Base-by-base conservation (phyloP, 2,797 vertebrate genomes). In the Amblyopsis hoosieri region DNA sequence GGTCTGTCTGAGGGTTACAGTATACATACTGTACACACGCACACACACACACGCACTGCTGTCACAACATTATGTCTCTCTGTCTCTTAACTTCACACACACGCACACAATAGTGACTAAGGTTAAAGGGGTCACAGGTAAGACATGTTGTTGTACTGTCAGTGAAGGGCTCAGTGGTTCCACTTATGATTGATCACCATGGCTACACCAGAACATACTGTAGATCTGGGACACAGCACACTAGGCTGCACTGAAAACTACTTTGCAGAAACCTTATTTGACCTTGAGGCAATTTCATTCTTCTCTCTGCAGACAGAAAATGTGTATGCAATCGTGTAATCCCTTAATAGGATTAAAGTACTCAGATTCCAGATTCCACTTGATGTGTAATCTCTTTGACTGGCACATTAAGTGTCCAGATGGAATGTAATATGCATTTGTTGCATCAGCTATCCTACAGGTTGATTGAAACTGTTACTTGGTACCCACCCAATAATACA, bases 131-230 rank as follows among this genome's bases (percentile, higher is more conserved):
- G 78, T 82, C 72, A 79, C 67, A 79, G 66, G 66, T 63, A 72
- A 45, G 48, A 12, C n/a, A 37, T 75, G 67, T 71, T 81, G 71
- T 65, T 66, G 57, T 77, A 63, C 64, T 79, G 77, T 83, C 33
- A 69, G 60, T 59, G 60, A 61, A 68, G 55, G 62, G 64, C 71
- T 80, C 45, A 66, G 63, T 76, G 64, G 45, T 71, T 79, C 62
- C 17, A 49, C 53, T 67, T 2, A 70, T 85, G 73, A 80, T 67
- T 64, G 67, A 84, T 86, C 74, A 83, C 85, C 73, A 67, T 79
- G 76, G 72, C 23, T 73, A 83, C 66, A 33, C 57, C 62, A 62
- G 29, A 65, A 46, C 62, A 72, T 68, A 37, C 33, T 37, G 33
- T 37, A 72, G 66, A 80, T 78, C 78, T 78, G 64, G 78, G 71